Conservation (phyloP, 2,888 invertebrate genomes). For the Pharmacophagus antenor region DNA sequence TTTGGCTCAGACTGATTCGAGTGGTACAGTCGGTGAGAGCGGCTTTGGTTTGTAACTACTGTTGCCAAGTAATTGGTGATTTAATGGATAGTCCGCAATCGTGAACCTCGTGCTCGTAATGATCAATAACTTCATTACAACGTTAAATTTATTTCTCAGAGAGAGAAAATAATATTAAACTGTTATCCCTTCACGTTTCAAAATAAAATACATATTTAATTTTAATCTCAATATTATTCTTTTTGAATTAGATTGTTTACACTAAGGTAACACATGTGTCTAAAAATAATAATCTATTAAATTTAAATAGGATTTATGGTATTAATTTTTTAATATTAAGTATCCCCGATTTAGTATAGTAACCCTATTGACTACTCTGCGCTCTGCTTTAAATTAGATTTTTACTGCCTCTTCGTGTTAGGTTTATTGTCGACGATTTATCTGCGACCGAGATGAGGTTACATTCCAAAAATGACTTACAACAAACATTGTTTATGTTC, state of each 20-base stretch:
- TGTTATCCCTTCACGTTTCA: no score
- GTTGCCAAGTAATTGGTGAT: conserved; percentile 9
- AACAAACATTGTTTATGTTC: conserved; percentile 71
- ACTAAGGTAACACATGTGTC: no score
- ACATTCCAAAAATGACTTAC: conserved; percentile 76
- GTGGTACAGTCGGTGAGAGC: conserved; percentile 31
- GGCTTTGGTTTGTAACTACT: conserved; percentile 8
- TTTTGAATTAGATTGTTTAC: no score
- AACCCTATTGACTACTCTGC: conserved; percentile 43
- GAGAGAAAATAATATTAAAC: no score
- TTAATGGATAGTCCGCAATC: conserved; percentile 29
- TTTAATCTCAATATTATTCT: no score
- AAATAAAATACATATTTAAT: no score
- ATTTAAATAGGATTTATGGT: no score
- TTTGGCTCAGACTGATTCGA: conserved; percentile 33
- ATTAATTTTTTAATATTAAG: neutral
- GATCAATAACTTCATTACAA: neutral
- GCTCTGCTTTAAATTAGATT: conserved; percentile 71
- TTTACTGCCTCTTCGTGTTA: conserved; percentile 78
- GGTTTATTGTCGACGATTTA: conserved; percentile 76
- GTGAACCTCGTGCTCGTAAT: neutral
- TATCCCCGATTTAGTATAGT: conserved; percentile 28
- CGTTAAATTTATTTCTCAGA: neutral
- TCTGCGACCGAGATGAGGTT: conserved; percentile 75
- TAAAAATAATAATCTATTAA: no score